Percentiles rank a stretch among this genome's conserved stretches.
Evolutionary conservation across 2,797 vertebrate species (phyloP).

Genomic region (Tinamus major): DNA sequence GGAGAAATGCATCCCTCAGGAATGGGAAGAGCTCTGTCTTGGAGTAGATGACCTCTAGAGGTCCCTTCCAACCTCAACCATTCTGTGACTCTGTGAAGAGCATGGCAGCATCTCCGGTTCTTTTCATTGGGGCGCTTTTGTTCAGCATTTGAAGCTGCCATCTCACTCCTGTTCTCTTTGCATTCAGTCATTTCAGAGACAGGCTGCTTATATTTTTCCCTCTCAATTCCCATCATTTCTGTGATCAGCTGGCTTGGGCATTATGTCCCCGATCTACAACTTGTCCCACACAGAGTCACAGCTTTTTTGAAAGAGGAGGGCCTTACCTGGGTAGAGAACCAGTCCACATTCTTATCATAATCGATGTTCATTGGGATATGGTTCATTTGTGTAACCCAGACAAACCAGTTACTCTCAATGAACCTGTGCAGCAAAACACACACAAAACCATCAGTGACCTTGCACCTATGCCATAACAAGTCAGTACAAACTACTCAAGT

Average conservation of each 20-base stretch:
- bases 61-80: too few relatives aligned
- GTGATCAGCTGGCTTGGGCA: not conserved
- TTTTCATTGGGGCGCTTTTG: not conserved
- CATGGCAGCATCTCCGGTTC: not conserved
- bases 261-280: not conserved
- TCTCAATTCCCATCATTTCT: not conserved
- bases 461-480: not conserved
- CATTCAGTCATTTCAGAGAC: not conserved
- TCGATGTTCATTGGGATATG: slow-evolving; percentile 79
- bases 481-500: not conserved
- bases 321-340: slow-evolving; percentile 83
- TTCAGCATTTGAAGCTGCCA: not conserved
- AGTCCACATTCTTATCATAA: slow-evolving; percentile 81
- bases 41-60: too few relatives aligned
- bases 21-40: not conserved
- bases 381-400: slow-evolving; percentile 82
- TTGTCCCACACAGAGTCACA: not conserved
- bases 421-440: slow-evolving; percentile 39
- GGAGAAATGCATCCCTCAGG: not conserved
- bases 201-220: not conserved
- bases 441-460: not conserved
- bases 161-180: not conserved
- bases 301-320: not conserved
- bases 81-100: not conserved
- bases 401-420: slow-evolving; percentile 82